These are phyloP conservation scores for Rhea pennata DNA, from an alignment of 2,113 vertebrate species.

Conservation along the genomic window DNA sequence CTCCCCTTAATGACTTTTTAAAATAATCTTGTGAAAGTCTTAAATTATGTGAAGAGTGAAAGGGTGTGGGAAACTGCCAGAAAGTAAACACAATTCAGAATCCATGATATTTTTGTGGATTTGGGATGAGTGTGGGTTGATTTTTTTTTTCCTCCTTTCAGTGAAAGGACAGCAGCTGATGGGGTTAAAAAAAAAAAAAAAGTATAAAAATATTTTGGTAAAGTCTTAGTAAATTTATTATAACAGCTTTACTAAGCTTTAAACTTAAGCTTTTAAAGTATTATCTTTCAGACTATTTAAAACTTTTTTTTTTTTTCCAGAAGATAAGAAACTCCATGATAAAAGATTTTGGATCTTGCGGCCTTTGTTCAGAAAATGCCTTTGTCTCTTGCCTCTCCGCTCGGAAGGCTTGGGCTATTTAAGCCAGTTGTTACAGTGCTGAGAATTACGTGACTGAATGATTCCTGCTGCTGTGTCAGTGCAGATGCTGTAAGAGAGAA, in stretches of 20 bases:
- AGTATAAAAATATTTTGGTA: background rate
- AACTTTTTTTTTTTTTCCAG: background rate
- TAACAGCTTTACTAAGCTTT: too few relatives aligned
- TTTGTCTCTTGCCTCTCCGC: background rate
- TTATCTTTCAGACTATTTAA: background rate
- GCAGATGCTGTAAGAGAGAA: background rate
- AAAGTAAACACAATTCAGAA: background rate
- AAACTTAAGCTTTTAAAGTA: background rate
- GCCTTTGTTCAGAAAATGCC: background rate
- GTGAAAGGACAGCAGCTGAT: background rate
- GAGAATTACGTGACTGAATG: background rate
- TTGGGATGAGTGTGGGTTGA: too few relatives aligned
- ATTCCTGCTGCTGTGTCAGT: background rate
- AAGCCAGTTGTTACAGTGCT: background rate
- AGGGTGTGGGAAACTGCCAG: background rate
- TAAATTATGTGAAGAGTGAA: background rate
- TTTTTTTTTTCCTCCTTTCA: background rate
- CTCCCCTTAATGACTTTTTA: background rate
- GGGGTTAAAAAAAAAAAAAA: background rate
- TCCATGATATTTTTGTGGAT: background rate
- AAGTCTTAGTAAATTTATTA: background rate
- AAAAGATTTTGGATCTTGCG: background rate
- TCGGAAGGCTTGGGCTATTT: background rate
- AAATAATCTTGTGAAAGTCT: background rate
- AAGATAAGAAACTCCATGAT: background rate